Percentiles rank a stretch among this genome's conserved stretches.
Conservation (phyloP, 2,113 vertebrate species). For the Columba livia region DNA sequence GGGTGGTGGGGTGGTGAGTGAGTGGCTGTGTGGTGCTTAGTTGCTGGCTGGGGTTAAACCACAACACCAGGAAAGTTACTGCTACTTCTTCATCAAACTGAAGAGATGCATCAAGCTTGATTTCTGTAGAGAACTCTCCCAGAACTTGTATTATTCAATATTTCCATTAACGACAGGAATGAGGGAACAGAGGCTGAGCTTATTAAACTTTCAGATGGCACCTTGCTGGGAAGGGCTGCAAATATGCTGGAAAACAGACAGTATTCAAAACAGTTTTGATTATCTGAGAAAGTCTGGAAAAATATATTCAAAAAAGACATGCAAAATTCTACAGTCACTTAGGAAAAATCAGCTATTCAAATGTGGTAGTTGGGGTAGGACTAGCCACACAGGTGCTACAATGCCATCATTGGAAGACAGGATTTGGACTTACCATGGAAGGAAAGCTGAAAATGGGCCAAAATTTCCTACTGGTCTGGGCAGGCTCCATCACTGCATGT, state of each 20-base stretch:
- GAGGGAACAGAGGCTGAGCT: neutral
- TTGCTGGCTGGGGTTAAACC: no score
- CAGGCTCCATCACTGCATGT: neutral
- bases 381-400: neutral
- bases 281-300: neutral
- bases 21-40: no score
- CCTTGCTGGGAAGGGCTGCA: slow-evolving; percentile 18
- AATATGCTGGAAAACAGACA: slow-evolving; percentile 2
- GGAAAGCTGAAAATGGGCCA: neutral
- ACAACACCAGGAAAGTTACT: neutral
- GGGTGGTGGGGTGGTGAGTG: no score
- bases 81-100: neutral
- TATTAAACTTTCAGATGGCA: slow-evolving; percentile 21
- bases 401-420: neutral
- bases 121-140: neutral
- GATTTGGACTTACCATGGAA: neutral
- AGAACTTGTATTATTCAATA: slow-evolving; percentile 11
- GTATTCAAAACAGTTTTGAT: slow-evolving; percentile 31
- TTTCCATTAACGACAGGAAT: slow-evolving; percentile 13
- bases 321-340: slow-evolving; percentile 12
- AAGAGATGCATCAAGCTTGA: neutral
- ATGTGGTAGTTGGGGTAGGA: neutral
- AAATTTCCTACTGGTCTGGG: neutral
- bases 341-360: slow-evolving; percentile 27
- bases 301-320: neutral